A percentile compares a stretch with the other conserved stretches of the same genome.
phyloP scores from a whole-genome alignment of 1,140 invertebrate genomes.

The Macrosteles quadrilineatus region DNA sequence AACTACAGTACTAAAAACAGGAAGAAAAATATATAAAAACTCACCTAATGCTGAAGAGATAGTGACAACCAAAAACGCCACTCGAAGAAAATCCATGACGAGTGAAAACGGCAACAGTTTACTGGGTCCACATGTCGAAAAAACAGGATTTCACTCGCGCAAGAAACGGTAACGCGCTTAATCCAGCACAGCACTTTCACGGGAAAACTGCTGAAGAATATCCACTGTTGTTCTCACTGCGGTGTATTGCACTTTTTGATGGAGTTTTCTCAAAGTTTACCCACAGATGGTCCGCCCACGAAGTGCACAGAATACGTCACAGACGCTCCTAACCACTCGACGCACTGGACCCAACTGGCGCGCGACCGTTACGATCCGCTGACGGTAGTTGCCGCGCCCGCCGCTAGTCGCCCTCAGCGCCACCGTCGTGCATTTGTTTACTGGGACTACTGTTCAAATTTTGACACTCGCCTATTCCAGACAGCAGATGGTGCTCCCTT shows the following conservation, averaged over 20 bases:
- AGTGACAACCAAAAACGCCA: not conserved
- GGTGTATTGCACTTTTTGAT: not conserved
- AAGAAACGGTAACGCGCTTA: not conserved
- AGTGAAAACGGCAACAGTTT: not conserved
- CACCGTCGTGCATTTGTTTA: no score
- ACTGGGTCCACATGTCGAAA: slow-evolving; percentile 7
- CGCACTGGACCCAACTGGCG: not conserved
- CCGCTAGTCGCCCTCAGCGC: not conserved
- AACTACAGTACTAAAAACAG: no score
- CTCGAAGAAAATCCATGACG: not conserved
- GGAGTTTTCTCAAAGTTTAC: not conserved
- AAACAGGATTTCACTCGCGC: not conserved
- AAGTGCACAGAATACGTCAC: not conserved
- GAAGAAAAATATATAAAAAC: no score
- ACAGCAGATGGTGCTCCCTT: no score
- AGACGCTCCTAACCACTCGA: not conserved
- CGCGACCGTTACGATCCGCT: slow-evolving; percentile 14
- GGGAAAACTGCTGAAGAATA: not conserved
- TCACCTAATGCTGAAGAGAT: slow-evolving; percentile 6
- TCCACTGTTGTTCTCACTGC: no score
- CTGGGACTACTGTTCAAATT: no score
- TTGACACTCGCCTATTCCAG: no score
- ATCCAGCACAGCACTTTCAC: not conserved
- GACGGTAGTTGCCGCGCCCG: not conserved
- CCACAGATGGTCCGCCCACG: slow-evolving; percentile 17